Conservation (phyloP, 92 coral and sea anemone species). For the Parazoanthus darwini region DNA sequence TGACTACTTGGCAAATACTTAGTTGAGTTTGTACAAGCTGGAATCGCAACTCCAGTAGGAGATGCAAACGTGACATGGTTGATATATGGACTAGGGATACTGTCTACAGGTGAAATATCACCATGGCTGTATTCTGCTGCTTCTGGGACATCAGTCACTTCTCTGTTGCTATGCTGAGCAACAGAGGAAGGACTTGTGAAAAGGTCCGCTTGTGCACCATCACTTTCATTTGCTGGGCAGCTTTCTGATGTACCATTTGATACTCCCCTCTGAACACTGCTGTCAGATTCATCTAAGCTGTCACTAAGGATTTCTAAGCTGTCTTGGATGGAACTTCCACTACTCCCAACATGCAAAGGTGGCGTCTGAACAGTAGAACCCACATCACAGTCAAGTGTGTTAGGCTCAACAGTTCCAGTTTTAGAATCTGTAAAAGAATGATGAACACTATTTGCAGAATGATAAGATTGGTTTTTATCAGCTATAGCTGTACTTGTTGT, state of each 20-base stretch:
- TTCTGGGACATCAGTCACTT: background rate
- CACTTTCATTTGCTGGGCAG: background rate
- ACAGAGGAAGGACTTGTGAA: background rate
- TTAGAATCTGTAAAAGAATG: background rate
- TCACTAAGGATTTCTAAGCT: constrained; percentile 70
- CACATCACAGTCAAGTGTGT: background rate
- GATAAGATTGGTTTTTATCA: background rate
- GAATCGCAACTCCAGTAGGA: background rate
- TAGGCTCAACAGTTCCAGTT: constrained; percentile 9
- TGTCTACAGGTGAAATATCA: constrained; percentile 7
- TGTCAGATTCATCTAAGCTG: constrained; percentile 62
- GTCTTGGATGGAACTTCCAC: constrained; percentile 39
- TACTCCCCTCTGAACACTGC: background rate
- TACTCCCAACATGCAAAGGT: background rate
- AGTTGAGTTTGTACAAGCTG: background rate
- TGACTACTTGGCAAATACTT: background rate
- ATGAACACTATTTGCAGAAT: background rate
- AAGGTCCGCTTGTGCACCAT: background rate
- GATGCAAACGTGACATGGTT: constrained; percentile 29
- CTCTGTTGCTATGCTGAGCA: background rate
- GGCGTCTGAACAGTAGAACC: background rate
- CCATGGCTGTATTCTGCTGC: background rate
- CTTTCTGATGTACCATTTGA: background rate
- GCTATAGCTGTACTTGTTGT: background rate
- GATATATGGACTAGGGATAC: constrained; percentile 7